phyloP scores from a whole-genome alignment of 2,888 invertebrate genomes.

The Limnephilus auricula region DNA sequence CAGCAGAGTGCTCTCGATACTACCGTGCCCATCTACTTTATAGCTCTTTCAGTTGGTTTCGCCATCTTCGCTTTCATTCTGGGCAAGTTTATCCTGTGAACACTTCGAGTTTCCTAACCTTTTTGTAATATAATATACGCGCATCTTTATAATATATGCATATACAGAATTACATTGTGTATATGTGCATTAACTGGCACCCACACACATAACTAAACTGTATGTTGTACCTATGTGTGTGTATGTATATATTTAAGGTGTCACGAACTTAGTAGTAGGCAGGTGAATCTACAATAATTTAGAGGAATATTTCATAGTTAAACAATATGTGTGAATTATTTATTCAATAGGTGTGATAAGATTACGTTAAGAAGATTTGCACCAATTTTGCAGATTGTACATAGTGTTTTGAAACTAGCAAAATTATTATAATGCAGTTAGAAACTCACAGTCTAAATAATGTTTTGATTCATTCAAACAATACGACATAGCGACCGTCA shows the following conservation, averaged over 20 bases:
- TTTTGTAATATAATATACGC: conserved; percentile 42
- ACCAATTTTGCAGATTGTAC: background rate
- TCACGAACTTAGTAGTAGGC: conserved; percentile 36
- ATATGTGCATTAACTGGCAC: conserved; percentile 42
- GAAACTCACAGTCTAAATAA: background rate
- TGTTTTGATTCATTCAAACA: background rate
- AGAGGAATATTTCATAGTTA: conserved; percentile 20
- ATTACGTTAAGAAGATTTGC: background rate
- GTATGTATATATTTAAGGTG: conserved; percentile 53
- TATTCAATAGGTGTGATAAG: background rate
- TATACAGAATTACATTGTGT: conserved; percentile 69
- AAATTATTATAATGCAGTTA: background rate
- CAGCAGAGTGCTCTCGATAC: conserved; percentile 74
- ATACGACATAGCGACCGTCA: background rate
- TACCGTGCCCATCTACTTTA: conserved; percentile 80
- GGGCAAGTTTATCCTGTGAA: conserved; percentile 91
- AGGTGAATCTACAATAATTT: conserved; percentile 41
- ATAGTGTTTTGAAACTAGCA: background rate
- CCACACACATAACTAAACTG: conserved; percentile 42
- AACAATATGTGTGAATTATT: conserved; percentile 17
- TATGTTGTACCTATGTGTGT: conserved; percentile 51
- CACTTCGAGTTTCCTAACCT: conserved; percentile 17
- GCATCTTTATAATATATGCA: conserved; percentile 47
- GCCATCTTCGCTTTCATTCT: conserved; percentile 86
- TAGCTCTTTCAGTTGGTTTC: conserved; percentile 82